Evolutionary conservation across 1,140 invertebrate genomes (phyloP), one percentile per base, ranked within the genome.

Genomic region (Pemphigus obesinymphae): DNA sequence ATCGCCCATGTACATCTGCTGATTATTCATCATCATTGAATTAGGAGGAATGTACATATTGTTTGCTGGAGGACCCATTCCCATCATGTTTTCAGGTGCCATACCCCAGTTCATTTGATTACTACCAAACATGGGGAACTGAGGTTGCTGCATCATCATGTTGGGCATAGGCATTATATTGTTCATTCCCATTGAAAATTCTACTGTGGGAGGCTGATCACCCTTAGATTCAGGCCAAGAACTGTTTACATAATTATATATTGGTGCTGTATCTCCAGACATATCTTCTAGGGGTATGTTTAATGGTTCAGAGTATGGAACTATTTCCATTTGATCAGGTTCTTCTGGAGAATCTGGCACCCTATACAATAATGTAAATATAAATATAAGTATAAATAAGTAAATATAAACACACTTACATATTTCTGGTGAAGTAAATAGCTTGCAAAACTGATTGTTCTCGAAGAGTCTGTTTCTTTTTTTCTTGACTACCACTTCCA

Each of bases 321-420:
- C 55, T 31, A 80, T 80, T 61, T 80, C 76, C 76, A 80, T 80
- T 61, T 80, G 76, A 80, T 80, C 76, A 45, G 76, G 76, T 63
- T 80, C 76, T 61, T 40, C 53, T 43, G 76, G 76, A 45, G 76
- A 80, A 80, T 80, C 76, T 17, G 76, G 76, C 20, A 80, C 10
- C 76, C 76, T 80, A 2, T 29, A 29, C 63, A 61, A 61, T 13
- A 43, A 31, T n/a, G n/a, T n/a, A n/a, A n/a, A n/a, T n/a, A n/a
- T n/a, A n/a, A n/a, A n/a, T n/a, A n/a, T n/a, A n/a, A n/a, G n/a
- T n/a, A n/a, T n/a, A n/a, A n/a, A n/a, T n/a, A n/a, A n/a, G n/a
- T n/a, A n/a, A 55, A 45, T 45, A 11, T 45, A 40, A 6, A 20
- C 45, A 80, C 1, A 61, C 53, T 63, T 63, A 80, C 76, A 80